A percentile compares a stretch with the other conserved stretches of the same genome.
phyloP scores from a whole-genome alignment of 2,113 vertebrate species.

The Neodon shergylaensis region DNA sequence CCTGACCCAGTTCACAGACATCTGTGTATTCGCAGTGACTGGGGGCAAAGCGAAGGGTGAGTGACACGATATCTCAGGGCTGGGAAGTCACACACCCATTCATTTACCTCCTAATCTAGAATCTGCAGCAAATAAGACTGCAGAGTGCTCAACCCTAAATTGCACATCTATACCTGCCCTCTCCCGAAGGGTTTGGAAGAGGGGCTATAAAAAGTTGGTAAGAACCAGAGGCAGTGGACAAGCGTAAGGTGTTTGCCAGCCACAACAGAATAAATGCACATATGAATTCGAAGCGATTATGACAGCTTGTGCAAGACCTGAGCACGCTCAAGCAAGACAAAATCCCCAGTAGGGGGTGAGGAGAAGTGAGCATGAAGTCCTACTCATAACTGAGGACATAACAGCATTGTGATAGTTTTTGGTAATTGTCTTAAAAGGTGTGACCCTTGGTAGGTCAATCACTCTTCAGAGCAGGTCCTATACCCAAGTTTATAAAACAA shows the following conservation, averaged over 20 bases:
- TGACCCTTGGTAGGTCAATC: neutral
- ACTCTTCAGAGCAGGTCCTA: no score
- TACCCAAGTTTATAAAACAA: neutral
- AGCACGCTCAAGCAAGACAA: neutral
- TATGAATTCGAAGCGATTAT: neutral
- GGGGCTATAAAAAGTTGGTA: no score
- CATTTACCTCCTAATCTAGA: no score
- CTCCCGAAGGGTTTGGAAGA: neutral
- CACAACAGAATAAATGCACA: neutral
- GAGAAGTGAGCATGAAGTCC: neutral
- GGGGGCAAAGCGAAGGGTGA: slow-evolving; percentile 99
- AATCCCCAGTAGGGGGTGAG: neutral
- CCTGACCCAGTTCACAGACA: slow-evolving; percentile 94
- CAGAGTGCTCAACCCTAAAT: neutral
- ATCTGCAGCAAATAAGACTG: neutral
- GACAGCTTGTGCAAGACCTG: neutral
- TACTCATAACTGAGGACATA: neutral
- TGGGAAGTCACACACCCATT: fast-evolving
- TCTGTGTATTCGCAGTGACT: slow-evolving; percentile 96
- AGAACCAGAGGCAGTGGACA: neutral
- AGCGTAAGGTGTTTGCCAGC: neutral
- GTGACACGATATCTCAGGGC: slow-evolving; percentile 54
- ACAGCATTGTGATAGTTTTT: neutral
- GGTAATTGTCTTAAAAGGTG: neutral
- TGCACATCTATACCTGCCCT: neutral